Conservation (phyloP, 2,888 invertebrate genomes). For the Bimastos eiseni region DNA sequence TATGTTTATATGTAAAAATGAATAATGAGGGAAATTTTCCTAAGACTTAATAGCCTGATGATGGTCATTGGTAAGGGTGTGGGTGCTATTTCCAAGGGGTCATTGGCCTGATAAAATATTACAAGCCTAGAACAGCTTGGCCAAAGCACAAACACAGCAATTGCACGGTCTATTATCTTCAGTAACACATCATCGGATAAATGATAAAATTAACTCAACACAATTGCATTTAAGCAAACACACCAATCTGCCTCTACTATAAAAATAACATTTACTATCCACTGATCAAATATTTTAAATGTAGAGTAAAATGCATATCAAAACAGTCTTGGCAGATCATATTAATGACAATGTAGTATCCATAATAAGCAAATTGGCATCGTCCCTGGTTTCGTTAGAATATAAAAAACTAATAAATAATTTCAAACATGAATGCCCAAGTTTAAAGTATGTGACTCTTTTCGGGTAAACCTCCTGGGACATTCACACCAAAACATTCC, state of each 20-base stretch:
- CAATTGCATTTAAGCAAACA: background rate
- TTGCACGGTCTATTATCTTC: background rate
- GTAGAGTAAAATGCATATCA: background rate
- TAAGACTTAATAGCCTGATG: too few species aligned
- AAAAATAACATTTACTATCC: background rate
- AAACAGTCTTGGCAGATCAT: constrained; percentile 5
- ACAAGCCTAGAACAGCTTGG: too few species aligned
- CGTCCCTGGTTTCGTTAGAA: background rate
- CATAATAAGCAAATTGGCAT: background rate
- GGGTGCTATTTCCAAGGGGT: too few species aligned
- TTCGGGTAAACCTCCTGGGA: background rate
- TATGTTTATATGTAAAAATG: too few species aligned
- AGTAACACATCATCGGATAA: background rate
- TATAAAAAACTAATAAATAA: constrained; percentile 13
- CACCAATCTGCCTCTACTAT: background rate
- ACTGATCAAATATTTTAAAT: constrained; percentile 9
- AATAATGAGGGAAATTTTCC: too few species aligned
- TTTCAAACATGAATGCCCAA: background rate
- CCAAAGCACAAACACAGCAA: background rate
- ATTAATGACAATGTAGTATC: background rate
- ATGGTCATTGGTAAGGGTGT: too few species aligned
- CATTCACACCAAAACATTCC: background rate
- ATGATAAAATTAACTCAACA: background rate
- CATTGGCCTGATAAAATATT: too few species aligned
- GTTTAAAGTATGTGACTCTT: background rate